A percentile compares a stretch with the other conserved stretches of the same genome.
phyloP scores from a whole-genome alignment of 2,888 invertebrate species.

The Merodon equestris region DNA sequence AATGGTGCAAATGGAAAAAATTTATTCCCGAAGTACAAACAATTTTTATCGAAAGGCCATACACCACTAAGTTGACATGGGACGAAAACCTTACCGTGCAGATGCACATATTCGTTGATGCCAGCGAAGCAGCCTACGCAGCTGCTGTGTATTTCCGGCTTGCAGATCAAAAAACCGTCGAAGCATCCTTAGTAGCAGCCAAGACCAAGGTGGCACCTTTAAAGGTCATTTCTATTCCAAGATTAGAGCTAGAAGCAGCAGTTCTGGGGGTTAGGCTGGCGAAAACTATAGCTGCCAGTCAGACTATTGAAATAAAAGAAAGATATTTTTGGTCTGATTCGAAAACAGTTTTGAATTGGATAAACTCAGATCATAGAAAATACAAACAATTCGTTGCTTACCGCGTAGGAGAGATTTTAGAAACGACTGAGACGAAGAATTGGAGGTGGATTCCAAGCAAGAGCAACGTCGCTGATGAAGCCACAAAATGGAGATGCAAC shows the following conservation, averaged over 20 bases:
- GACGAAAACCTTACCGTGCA: background rate
- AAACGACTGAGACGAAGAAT: conserved; percentile 1
- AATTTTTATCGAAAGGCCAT: background rate
- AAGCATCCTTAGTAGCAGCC: background rate
- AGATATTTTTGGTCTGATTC: conserved; percentile 29
- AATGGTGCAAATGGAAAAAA: conserved; percentile 6
- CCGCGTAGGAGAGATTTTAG: conserved; percentile 25
- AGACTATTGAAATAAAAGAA: conserved; percentile 1
- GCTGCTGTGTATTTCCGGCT: conserved; percentile 17
- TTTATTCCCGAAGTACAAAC: background rate
- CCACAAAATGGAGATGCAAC: conserved; percentile 24
- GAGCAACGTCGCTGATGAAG: conserved; percentile 22
- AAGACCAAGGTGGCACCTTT: no score
- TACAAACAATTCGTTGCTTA: conserved; percentile 32
- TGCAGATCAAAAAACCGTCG: background rate
- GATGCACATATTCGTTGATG: conserved; percentile 19
- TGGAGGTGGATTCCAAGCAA: conserved; percentile 28
- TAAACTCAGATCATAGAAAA: conserved; percentile 20
- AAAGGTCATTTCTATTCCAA: no score
- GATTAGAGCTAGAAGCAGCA: conserved; percentile 2
- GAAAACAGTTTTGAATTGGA: conserved; percentile 26
- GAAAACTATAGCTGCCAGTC: background rate
- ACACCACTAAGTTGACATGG: background rate
- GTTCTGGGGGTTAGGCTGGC: conserved; percentile 10
- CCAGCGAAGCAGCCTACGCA: conserved; percentile 10